Base-by-base conservation (phyloP, 2,113 vertebrate species). In the Microtus oregoni region DNA sequence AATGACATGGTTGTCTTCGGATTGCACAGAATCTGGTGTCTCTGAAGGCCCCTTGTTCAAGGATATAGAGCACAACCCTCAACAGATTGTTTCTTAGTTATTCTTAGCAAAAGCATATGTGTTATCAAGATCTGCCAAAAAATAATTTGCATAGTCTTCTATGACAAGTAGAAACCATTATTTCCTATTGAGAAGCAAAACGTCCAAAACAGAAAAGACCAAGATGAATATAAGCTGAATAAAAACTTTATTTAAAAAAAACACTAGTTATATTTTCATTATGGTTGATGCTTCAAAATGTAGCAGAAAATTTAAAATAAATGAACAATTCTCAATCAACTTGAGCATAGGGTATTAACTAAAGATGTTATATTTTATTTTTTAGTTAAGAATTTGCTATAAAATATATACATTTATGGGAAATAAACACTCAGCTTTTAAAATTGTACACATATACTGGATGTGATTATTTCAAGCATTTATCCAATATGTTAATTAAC, bases 51-150 rank as follows among this genome's bases (percentile, higher is more conserved):
- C 91, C 86, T 35, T 52, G 63, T 72, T 35, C 35, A 96, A 89
- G 50, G 68, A 95, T 96, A 97, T 94, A 98, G 97, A 96, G 15
- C 89, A 81, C 41, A 96, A 95, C 98, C 97, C 97, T 97, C 96
- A 97, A 96, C 98, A 98, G 97, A 97, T 97, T 98, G 91, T 97
- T 97, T 97, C 91, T 98, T 97, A 97, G 97, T 98, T 98, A 98
- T 98, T 98, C 98, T 98, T 98, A 98, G 98, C 96, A 97, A 93
- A 97, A 98, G 35, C 98, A 98, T 98, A 98, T 98, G 97, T 97
- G 93, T 77, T 87, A 76, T 65, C 95, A 95, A 95, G 63, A 79
- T 94, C 90, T 97, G 98, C 96, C 98, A 98, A 93, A 76, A 98
- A 97, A 97, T 96, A 97, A 98, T 96, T 98, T 98, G 92, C 76